Conservation (phyloP, 2,113 vertebrate genomes). For the Sylvilagus bachmani region DNA sequence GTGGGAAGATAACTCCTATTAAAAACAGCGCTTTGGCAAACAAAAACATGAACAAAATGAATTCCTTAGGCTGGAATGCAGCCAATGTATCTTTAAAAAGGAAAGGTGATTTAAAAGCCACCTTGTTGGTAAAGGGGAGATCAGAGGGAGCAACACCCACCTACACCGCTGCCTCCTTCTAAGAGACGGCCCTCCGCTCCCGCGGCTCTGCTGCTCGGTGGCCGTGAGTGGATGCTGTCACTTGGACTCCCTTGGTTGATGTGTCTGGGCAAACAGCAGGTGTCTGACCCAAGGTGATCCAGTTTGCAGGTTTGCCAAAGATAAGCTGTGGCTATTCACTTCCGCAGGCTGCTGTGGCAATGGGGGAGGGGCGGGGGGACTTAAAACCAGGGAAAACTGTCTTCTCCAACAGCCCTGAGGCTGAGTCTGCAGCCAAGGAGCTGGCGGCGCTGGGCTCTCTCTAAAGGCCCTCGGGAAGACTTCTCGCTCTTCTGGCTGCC, state of each 20-base stretch:
- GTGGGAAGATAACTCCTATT: background rate
- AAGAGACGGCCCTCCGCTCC: background rate
- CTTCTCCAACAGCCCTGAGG: background rate
- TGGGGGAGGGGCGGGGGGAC: too few relatives aligned
- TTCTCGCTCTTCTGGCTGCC: background rate
- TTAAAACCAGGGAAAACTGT: background rate
- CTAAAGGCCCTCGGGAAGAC: background rate
- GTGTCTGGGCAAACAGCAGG: background rate
- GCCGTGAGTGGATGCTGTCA: background rate
- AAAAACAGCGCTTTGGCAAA: slow-evolving; percentile 38
- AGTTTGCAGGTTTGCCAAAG: background rate
- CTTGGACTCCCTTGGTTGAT: background rate
- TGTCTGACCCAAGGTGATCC: background rate
- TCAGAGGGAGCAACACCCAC: background rate
- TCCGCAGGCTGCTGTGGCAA: background rate
- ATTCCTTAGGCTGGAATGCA: background rate
- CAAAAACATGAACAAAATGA: slow-evolving; percentile 1
- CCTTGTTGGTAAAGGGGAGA: background rate
- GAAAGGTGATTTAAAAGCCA: background rate
- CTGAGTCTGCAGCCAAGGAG: background rate
- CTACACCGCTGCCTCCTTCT: background rate
- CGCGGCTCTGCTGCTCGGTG: background rate
- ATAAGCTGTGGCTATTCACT: background rate
- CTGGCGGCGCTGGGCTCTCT: background rate
- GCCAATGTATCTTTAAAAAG: background rate